Evolutionary conservation across 2,888 invertebrate species (phyloP).

Genomic region (Aporophyla nigra): DNA sequence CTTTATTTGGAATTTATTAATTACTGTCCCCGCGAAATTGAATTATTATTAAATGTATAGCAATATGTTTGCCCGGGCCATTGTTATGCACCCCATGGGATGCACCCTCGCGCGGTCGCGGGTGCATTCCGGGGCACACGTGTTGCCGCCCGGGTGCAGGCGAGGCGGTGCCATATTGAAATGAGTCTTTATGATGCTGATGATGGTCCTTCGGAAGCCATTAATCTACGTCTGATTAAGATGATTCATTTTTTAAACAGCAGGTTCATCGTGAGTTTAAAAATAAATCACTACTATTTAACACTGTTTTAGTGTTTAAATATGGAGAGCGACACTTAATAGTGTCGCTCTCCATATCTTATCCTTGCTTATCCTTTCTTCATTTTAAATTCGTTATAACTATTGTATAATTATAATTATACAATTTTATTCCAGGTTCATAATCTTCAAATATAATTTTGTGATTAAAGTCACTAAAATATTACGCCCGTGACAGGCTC

Average conservation of each 20-base stretch:
- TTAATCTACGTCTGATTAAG: slow-evolving; percentile 59
- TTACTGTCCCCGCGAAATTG: slow-evolving; percentile 75
- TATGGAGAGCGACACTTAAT: not conserved
- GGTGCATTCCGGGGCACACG: slow-evolving; percentile 85
- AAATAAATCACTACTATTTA: not conserved
- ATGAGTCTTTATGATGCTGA: slow-evolving; percentile 62
- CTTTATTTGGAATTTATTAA: slow-evolving; percentile 63
- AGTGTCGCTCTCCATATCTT: no score
- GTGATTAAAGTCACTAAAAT: not conserved
- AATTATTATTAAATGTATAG: slow-evolving; percentile 80
- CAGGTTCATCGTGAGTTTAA: slow-evolving; percentile 18
- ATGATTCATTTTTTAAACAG: slow-evolving; percentile 12
- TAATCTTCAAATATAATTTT: not conserved
- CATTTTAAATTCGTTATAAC: not conserved
- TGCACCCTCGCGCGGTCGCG: slow-evolving; percentile 64
- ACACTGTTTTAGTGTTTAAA: no score
- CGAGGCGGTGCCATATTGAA: slow-evolving; percentile 70
- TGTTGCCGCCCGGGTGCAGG: slow-evolving; percentile 73
- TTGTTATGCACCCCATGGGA: slow-evolving; percentile 76
- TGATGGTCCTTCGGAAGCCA: slow-evolving; percentile 58
- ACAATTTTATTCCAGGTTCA: not conserved
- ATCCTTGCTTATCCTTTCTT: not conserved
- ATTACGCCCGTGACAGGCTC: not conserved
- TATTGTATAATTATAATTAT: not conserved
- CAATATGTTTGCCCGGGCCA: slow-evolving; percentile 70